These are phyloP conservation scores for Leptinotarsa peninsularis DNA, from an alignment of 2,888 invertebrate genomes.

Conservation along the genomic window DNA sequence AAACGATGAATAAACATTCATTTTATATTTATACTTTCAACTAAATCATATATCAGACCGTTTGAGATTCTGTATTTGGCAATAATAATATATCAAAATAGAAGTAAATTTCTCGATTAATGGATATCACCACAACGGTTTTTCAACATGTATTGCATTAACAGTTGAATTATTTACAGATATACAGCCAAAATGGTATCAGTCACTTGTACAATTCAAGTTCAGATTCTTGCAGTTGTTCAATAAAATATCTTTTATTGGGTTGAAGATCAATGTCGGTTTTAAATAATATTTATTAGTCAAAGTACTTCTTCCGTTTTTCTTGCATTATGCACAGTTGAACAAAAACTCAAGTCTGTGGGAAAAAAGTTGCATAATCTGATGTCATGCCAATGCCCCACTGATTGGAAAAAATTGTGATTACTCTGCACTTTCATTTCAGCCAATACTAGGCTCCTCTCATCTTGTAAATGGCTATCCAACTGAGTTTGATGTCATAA, in stretches of 20 bases:
- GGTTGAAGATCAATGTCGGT: neutral
- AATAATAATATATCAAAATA: conserved; percentile 29
- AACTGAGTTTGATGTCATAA: too few relatives aligned
- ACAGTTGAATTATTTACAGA: conserved; percentile 15
- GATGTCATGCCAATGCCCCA: too few relatives aligned
- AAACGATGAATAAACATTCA: conserved; percentile 10
- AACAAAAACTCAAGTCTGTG: too few relatives aligned
- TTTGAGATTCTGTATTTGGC: conserved; percentile 26
- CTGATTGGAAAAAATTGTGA: too few relatives aligned
- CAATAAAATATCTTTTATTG: too few relatives aligned
- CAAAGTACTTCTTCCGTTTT: neutral
- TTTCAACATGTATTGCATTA: conserved; percentile 20
- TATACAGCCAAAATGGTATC: neutral
- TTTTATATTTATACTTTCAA: conserved; percentile 2
- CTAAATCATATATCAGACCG: conserved; percentile 21
- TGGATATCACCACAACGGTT: conserved; percentile 14
- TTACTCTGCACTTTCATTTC: too few relatives aligned
- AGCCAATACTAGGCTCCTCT: too few relatives aligned
- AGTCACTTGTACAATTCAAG: neutral
- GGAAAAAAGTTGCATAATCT: too few relatives aligned
- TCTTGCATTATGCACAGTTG: too few relatives aligned
- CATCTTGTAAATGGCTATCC: too few relatives aligned
- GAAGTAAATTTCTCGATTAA: conserved; percentile 23
- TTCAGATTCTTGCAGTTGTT: neutral
- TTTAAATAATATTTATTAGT: neutral